Percentiles rank a stretch among this genome's conserved stretches.
Evolutionary conservation across 1,140 invertebrate species (phyloP).

Genomic region (Papilio polyxenes): DNA sequence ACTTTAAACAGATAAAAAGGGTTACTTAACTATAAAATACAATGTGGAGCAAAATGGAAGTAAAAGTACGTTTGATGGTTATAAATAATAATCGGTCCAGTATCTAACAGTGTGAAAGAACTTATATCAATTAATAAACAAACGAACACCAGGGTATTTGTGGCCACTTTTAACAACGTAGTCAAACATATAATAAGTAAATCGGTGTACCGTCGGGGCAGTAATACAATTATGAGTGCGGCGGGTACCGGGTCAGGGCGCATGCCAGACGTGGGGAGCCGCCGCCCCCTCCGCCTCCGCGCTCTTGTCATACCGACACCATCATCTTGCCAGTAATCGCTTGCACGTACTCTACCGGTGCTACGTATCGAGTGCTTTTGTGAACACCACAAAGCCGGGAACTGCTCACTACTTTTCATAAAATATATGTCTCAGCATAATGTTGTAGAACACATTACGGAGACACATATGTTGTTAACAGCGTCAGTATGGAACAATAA

Average conservation of each 20-base stretch:
- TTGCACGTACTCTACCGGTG: conserved; percentile 20
- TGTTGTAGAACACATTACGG: background rate
- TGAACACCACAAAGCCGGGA: conserved; percentile 16
- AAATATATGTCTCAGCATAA: background rate
- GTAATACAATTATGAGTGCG: conserved; percentile 23
- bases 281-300: background rate
- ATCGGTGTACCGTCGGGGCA: conserved; percentile 16
- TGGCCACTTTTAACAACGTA: background rate
- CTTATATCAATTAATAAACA: background rate
- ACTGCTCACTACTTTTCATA: background rate
- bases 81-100: background rate
- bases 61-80: background rate
- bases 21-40: background rate
- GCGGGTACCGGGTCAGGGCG: background rate
- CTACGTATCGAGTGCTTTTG: conserved; percentile 32
- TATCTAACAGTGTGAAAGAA: background rate
- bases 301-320: background rate
- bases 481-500: background rate
- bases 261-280: background rate
- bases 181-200: conserved; percentile 20
- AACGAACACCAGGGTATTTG: background rate
- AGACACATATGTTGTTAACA: background rate
- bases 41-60: background rate
- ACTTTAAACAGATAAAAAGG: too few species aligned
- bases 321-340: conserved; percentile 33